Evolutionary conservation across 2,888 invertebrate genomes (phyloP), one percentile per base, ranked within the genome.

Genomic region (Plagodis pulveraria): DNA sequence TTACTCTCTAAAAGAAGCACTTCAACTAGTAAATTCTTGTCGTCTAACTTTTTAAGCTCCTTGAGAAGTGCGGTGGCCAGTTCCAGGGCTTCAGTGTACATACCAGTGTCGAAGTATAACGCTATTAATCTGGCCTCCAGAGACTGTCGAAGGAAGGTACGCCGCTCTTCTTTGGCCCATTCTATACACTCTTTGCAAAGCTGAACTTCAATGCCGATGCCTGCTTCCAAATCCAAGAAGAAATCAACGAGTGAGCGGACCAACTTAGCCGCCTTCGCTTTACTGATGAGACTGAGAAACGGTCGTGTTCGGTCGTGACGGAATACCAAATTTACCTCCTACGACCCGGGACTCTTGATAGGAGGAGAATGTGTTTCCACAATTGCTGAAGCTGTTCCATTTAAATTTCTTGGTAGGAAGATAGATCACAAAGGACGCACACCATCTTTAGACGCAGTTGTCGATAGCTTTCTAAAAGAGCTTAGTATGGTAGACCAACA

Each of bases 231-330:
- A 84, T 99, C 99, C 72, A 99, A 93, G 89, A 99, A 99, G 93
- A 98, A 96, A 86, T 99, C 99, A 9, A 99, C 99, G 72, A 99
- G 93, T 32, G 98, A 97, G 67, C 99, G 95, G 7, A 99, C 99
- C 76, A 99, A 93, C 90, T 99, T 99, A 0, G 99, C 99, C 53
- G 99, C 99, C 92, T 99, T 99, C 40, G 99, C 99, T 93, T 99
- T 99, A 85, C 99, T 99, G 80, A 99, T 98, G 74, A 96, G 94
- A 76, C 96, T 96, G 62, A 99, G 94, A 85, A 99, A 99, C 11
- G 99, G 99, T 76, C 99, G 95, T 50, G 98, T 98, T 65, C n/a
- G n/a, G n/a, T n/a, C n/a, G n/a, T n/a, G n/a, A n/a, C n/a, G n/a
- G n/a, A n/a, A n/a, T n/a, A n/a, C n/a, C n/a, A n/a, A n/a, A n/a